These are phyloP conservation scores for Chrysomela aeneicollis DNA, from an alignment of 2,888 invertebrate species.

Conservation along the genomic window DNA sequence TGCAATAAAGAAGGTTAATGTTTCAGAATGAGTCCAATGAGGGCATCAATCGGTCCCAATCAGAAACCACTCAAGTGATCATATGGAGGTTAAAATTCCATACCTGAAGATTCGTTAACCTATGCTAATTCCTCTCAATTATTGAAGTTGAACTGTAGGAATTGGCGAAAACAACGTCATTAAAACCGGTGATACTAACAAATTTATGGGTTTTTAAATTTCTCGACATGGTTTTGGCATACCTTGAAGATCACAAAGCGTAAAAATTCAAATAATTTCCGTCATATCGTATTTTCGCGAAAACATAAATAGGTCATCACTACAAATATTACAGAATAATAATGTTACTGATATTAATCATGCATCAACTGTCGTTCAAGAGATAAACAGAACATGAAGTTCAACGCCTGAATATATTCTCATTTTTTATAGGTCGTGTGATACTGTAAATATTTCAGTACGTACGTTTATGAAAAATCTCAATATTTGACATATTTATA, in stretches of 20 bases:
- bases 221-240: background rate
- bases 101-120: slow-evolving; percentile 3
- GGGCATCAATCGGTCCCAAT: no score
- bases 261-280: slow-evolving; percentile 3
- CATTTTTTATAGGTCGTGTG: background rate
- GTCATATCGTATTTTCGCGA: slow-evolving; percentile 1
- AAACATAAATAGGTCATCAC: background rate
- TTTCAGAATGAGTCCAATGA: no score
- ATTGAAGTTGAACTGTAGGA: background rate
- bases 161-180: background rate
- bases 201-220: slow-evolving; percentile 3
- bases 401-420: background rate
- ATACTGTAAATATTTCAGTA: background rate
- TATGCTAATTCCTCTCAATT: slow-evolving; percentile 2
- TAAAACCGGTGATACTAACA: slow-evolving; percentile 2
- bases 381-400: background rate
- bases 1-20: no score
- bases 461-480: no score
- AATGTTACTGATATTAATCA: background rate
- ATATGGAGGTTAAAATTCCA: background rate
- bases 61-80: no score
- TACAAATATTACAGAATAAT: background rate
- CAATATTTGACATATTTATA: no score
- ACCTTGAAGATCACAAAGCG: background rate
- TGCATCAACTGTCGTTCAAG: background rate